Evolutionary conservation across 2,113 vertebrate genomes (phyloP).

Genomic region (Tachuris rubrigastra): DNA sequence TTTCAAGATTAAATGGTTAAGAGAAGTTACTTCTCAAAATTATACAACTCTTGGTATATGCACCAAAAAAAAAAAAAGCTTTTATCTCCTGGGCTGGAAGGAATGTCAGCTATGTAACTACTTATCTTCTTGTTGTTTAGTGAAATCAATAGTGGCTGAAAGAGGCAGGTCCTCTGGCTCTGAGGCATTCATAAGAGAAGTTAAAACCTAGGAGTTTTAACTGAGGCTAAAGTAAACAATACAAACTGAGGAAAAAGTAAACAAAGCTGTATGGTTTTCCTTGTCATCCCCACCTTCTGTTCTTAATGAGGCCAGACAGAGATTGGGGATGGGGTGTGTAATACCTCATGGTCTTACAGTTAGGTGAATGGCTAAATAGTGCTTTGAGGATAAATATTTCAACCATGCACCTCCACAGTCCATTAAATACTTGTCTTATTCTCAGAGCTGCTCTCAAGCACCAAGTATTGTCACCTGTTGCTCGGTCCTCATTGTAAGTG

Average conservation of each 20-base stretch:
- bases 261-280: neutral
- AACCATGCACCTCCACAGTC: neutral
- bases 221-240: neutral
- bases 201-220: constrained; percentile 13
- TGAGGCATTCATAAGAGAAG: neutral
- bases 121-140: neutral
- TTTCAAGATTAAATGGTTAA: neutral
- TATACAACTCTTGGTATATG: neutral
- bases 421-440: neutral
- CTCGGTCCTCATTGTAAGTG: constrained; percentile 23
- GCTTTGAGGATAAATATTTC: constrained; percentile 1
- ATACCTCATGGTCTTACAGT: neutral
- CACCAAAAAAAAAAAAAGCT: neutral
- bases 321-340: neutral
- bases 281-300: neutral
- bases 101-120: neutral
- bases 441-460: constrained; percentile 52
- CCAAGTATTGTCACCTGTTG: constrained; percentile 36
- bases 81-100: neutral
- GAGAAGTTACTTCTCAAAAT: neutral
- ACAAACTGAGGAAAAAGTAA: neutral
- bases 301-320: neutral
- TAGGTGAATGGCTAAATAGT: neutral
- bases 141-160: neutral
- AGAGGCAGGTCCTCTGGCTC: neutral